phyloP scores from a whole-genome alignment of 2,113 vertebrate species.

The Heterochromis multidens region DNA sequence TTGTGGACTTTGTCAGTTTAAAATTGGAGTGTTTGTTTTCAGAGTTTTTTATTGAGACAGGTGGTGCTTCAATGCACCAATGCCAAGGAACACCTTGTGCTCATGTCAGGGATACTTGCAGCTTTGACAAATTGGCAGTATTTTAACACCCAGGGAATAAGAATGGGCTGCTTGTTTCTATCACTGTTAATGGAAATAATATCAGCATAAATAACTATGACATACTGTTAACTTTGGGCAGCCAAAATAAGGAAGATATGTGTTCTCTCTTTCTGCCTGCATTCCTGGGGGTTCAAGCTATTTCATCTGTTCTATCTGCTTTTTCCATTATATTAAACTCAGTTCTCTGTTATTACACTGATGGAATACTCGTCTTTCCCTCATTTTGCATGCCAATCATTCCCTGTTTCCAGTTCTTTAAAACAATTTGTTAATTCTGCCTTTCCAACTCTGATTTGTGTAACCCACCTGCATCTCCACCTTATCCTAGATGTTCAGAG shows the following conservation, averaged over 20 bases:
- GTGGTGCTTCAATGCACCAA: background rate
- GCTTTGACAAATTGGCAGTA: background rate
- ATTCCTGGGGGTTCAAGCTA: accelerated
- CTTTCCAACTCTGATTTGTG: background rate
- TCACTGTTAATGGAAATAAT: background rate
- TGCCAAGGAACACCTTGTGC: background rate
- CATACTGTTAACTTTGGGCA: background rate
- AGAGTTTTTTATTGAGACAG: background rate
- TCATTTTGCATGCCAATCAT: background rate
- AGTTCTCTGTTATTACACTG: background rate
- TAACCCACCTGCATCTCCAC: background rate
- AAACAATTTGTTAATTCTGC: background rate
- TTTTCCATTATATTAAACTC: background rate
- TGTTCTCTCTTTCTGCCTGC: background rate
- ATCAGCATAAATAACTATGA: background rate
- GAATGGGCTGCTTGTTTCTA: background rate
- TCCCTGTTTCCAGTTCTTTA: background rate
- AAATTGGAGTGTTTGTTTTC: background rate
- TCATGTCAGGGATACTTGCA: background rate
- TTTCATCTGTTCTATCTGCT: background rate
- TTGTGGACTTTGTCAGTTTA: background rate
- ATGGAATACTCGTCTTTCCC: background rate
- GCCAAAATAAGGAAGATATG: background rate
- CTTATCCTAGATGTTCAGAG: background rate
- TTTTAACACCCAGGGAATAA: background rate